These are phyloP conservation scores for Anneissia japonica DNA, from an alignment of 35 echinoderm and acorn worm genomes.

Conservation along the genomic window DNA sequence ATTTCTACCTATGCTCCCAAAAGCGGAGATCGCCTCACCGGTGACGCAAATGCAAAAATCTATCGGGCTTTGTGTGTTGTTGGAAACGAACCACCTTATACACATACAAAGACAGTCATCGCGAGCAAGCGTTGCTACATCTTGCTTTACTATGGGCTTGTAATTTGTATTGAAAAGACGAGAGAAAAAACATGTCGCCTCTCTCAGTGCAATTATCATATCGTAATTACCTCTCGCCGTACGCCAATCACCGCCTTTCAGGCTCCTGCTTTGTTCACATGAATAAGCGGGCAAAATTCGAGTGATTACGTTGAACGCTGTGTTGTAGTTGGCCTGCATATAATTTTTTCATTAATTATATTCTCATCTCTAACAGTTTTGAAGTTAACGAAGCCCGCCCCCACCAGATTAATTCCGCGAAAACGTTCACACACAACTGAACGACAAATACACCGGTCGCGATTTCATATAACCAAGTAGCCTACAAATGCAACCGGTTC, in stretches of 20 bases:
- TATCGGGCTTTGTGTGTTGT: not conserved
- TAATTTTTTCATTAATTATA: not conserved
- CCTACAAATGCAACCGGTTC: too few species aligned
- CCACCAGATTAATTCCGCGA: not conserved
- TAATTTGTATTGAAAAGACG: not conserved
- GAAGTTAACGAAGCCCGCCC: not conserved
- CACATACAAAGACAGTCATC: not conserved
- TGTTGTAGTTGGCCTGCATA: not conserved
- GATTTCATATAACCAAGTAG: too few species aligned
- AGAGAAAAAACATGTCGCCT: not conserved
- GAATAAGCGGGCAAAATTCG: not conserved
- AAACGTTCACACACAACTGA: too few species aligned
- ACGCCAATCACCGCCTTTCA: not conserved
- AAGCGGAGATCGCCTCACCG: not conserved
- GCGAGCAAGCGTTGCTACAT: not conserved
- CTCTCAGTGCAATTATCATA: not conserved
- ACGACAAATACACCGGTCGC: too few species aligned
- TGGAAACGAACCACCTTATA: not conserved
- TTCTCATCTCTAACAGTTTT: not conserved
- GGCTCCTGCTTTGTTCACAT: not conserved
- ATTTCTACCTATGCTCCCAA: not conserved
- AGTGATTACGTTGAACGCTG: not conserved
- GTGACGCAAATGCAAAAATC: not conserved
- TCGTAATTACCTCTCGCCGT: not conserved
- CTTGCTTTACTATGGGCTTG: not conserved